A percentile compares a stretch with the other conserved stretches of the same genome.
Conservation (phyloP, 2,113 vertebrate species). For the Copsychus sechellarum region DNA sequence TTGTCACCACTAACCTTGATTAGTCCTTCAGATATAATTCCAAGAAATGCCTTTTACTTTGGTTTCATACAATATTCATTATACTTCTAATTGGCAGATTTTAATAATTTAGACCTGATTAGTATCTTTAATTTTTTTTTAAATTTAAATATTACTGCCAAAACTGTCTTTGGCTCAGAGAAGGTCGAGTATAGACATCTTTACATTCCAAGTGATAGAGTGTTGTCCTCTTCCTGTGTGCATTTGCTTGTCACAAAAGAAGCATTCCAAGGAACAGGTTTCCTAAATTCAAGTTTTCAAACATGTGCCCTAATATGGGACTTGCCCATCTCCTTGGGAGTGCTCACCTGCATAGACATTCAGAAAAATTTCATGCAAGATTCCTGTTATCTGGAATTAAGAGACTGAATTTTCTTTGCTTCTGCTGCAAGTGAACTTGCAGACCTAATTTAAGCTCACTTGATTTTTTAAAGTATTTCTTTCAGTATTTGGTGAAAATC, state of each 20-base stretch:
- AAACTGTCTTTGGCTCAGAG: background rate
- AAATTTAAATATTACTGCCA: background rate
- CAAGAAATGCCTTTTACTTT: background rate
- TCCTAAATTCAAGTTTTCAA: background rate
- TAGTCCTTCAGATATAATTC: slow-evolving; percentile 21
- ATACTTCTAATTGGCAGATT: background rate
- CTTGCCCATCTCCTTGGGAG: background rate
- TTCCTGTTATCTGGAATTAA: background rate
- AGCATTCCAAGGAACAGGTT: background rate
- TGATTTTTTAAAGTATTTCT: background rate
- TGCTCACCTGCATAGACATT: background rate
- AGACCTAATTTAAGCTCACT: background rate
- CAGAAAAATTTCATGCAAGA: background rate
- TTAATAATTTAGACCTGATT: background rate
- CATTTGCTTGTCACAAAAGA: background rate
- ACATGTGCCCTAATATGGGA: background rate
- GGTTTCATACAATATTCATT: background rate
- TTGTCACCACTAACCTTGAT: background rate
- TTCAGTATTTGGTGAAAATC: background rate
- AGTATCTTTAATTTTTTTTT: background rate
- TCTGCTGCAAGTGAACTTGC: background rate
- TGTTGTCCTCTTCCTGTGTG: background rate
- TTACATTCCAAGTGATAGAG: background rate
- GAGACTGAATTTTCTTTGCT: background rate
- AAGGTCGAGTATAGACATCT: background rate